phyloP scores from a whole-genome alignment of 2,888 invertebrate species.

The Brenthis daphne region DNA sequence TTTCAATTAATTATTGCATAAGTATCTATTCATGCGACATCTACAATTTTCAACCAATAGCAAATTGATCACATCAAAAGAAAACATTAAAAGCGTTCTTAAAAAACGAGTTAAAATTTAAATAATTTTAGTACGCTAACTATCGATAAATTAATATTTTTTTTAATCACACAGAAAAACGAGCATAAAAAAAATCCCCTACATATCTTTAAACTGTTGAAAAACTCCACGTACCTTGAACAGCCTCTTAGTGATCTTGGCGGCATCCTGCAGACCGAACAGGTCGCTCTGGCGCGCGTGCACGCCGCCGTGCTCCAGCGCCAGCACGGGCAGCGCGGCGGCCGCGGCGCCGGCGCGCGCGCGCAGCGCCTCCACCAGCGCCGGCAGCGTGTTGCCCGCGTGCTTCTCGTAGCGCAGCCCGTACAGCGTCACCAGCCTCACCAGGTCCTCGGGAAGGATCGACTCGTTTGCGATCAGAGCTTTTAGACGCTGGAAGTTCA shows the following conservation, averaged over 20 bases:
- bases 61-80: no score
- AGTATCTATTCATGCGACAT: no score
- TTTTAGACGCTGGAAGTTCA: constrained; percentile 84
- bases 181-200: no score
- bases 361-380: constrained; percentile 88
- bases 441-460: constrained; percentile 89
- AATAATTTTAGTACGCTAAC: no score
- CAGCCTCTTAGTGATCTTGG: constrained; percentile 94
- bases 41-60: no score
- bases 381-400: constrained; percentile 88
- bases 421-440: constrained; percentile 95
- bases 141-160: no score
- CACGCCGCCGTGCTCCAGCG: constrained; percentile 93
- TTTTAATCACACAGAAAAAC: no score
- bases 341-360: constrained; percentile 83
- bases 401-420: constrained; percentile 96
- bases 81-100: no score
- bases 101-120: no score
- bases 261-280: constrained; percentile 91
- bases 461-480: constrained; percentile 88
- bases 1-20: no score
- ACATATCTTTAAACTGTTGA: no score
- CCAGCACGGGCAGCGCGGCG: constrained; percentile 83
- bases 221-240: constrained; percentile 83
- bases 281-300: constrained; percentile 91